Conservation (phyloP, 2,888 invertebrate species). For the Macrostomum cliftonense region DNA sequence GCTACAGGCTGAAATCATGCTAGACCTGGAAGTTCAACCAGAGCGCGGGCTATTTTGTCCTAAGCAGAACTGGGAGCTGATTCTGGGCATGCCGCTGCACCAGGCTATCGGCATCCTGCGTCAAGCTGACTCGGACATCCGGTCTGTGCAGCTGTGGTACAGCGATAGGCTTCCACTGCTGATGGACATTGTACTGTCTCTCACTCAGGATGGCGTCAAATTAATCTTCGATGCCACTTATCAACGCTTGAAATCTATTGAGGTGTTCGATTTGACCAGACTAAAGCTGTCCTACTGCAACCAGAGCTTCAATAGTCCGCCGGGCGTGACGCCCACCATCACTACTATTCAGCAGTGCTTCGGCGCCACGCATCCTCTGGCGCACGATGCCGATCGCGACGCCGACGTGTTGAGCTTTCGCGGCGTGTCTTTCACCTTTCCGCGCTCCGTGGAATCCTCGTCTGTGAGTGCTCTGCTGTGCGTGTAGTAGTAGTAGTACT, state of each 20-base stretch:
- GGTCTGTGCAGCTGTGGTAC: conserved; percentile 85
- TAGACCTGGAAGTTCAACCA: conserved; percentile 86
- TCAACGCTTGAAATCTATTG: conserved; percentile 82
- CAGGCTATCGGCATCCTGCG: conserved; percentile 88
- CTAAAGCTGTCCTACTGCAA: conserved; percentile 89
- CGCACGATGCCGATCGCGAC: conserved; percentile 83
- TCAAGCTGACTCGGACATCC: conserved; percentile 78
- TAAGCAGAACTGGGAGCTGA: not conserved
- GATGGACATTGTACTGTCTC: conserved; percentile 81
- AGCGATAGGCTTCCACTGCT: conserved; percentile 54
- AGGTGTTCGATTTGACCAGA: conserved; percentile 87
- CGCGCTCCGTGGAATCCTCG: conserved; percentile 29
- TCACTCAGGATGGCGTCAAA: conserved; percentile 84
- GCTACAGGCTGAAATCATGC: conserved; percentile 50
- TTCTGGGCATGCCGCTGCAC: conserved; percentile 69
- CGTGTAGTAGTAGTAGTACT: too few species aligned
- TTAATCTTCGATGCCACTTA: conserved; percentile 84
- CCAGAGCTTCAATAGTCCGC: conserved; percentile 42
- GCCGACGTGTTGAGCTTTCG: conserved; percentile 85
- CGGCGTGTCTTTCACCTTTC: conserved; percentile 88
- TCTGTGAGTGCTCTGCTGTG: too few species aligned
- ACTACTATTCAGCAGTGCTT: conserved; percentile 96
- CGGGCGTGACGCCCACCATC: conserved; percentile 80
- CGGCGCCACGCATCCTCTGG: conserved; percentile 82
- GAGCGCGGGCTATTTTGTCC: conserved; percentile 40